Evolutionary conservation across 2,113 vertebrate species (phyloP).

Genomic region (Leptocoma aspasia): DNA sequence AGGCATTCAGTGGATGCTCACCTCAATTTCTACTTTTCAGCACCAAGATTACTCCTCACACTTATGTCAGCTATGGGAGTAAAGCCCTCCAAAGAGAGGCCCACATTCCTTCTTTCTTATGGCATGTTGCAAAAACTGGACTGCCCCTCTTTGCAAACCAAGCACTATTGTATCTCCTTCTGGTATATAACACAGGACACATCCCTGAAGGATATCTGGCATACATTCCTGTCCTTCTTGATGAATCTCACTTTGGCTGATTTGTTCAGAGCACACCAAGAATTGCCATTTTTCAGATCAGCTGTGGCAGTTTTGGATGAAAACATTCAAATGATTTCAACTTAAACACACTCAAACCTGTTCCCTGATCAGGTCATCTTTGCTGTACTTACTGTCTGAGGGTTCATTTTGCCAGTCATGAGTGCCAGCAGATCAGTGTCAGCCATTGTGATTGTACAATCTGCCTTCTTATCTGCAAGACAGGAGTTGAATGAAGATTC

Average conservation of each 20-base stretch:
- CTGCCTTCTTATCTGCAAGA: constrained; percentile 82
- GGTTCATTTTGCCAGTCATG: constrained; percentile 92
- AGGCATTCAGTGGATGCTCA: background rate
- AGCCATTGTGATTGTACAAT: constrained; percentile 87
- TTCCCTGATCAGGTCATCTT: background rate
- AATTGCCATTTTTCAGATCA: background rate
- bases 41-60: background rate
- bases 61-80: background rate
- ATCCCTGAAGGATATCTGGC: background rate
- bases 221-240: background rate
- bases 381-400: constrained; percentile 84
- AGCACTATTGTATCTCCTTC: background rate
- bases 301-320: background rate
- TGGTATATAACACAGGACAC: background rate
- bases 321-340: background rate
- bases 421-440: constrained; percentile 84
- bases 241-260: background rate
- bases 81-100: background rate
- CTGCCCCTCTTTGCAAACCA: background rate
- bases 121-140: background rate
- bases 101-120: background rate
- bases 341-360: background rate
- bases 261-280: background rate
- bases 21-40: background rate
- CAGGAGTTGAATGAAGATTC: background rate